These are phyloP conservation scores for Sinocyclocheilus anophthalmus DNA, from an alignment of 2,113 vertebrate genomes.

Conservation along the genomic window DNA sequence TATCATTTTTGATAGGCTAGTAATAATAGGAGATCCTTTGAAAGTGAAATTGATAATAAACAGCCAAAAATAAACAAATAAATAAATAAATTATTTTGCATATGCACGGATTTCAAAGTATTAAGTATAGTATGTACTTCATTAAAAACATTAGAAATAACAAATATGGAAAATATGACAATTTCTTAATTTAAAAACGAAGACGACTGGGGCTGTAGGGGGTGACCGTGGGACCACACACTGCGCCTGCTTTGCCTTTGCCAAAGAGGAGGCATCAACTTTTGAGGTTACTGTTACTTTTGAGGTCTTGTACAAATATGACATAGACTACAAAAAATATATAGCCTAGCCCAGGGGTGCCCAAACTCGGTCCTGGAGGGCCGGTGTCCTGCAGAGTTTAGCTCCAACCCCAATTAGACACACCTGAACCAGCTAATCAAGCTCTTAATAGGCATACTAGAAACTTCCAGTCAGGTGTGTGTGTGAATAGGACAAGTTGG, in stretches of 20 bases:
- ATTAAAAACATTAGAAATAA: not conserved
- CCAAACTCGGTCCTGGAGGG: too few relatives aligned
- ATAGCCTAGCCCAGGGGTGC: too few relatives aligned
- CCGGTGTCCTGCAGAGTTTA: too few relatives aligned
- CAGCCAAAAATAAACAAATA: not conserved
- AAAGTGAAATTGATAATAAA: not conserved
- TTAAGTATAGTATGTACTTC: not conserved
- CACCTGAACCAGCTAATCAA: too few relatives aligned
- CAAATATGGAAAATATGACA: not conserved
- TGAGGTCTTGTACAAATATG: too few relatives aligned
- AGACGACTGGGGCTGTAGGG: not conserved
- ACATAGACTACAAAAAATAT: too few relatives aligned
- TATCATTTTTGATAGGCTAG: not conserved
- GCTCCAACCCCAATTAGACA: too few relatives aligned
- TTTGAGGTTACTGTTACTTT: too few relatives aligned
- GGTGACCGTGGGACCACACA: not conserved
- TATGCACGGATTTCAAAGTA: not conserved
- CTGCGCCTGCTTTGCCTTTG: slow-evolving; percentile 1
- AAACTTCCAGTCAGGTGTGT: too few relatives aligned
- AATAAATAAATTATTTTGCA: not conserved
- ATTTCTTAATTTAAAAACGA: not conserved
- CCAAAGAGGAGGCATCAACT: not conserved
- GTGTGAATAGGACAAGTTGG: too few relatives aligned
- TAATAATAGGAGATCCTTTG: not conserved
- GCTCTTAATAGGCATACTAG: too few relatives aligned